Base-by-base conservation (phyloP, 2,797 vertebrate genomes). In the Dicrostonyx torquatus region DNA sequence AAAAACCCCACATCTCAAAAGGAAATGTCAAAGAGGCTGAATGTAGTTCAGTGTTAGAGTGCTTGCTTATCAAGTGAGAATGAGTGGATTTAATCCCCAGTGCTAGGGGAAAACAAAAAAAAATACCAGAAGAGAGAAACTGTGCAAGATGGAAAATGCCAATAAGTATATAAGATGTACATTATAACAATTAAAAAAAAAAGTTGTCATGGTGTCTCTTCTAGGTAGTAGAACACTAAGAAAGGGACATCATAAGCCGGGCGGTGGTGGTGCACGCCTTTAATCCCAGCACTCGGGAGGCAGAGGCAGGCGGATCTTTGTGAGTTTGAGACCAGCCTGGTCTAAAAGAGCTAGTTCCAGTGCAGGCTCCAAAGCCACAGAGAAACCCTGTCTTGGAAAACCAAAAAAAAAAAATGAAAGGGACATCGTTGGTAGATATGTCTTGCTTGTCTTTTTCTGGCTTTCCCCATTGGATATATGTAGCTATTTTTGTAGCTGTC, bases 81-180 rank as follows among this genome's bases (percentile, higher is more conserved):
- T n/a, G 34, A 43, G 9, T 40, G 48, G 8, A 8, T 24, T 58
- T 20, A 5, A 58, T 11, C 11, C 18, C 87, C 37, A 77, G 70
- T 6, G 9, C 64, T 24, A 37, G 50, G 34, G 37, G 29, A 73
- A 66, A 85, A 82, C 83, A 62, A 79, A 93, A 76, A n/a, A 64
- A 68, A 55, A 55, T 22, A 1, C 37, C 70, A 93, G 87, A 87
- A 94, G 29, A 91, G 94, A 93, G 14, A 53, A 94, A 91, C n/a
- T 73, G 88, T 50, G n/a, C 70, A 89, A 90, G 80, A 87, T 70
- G 93, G n/a, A 77, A 95, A 94, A 88, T 40, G 87, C 34, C 77
- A 93, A 29, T 31, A 90, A 93, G 22, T 10, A 86, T 24, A 66
- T 29, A 66, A 77, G 90, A 94, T 24, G 40, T 13, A 89, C 89